phyloP scores from a whole-genome alignment of 2,113 vertebrate genomes.

The Mobula birostris region DNA sequence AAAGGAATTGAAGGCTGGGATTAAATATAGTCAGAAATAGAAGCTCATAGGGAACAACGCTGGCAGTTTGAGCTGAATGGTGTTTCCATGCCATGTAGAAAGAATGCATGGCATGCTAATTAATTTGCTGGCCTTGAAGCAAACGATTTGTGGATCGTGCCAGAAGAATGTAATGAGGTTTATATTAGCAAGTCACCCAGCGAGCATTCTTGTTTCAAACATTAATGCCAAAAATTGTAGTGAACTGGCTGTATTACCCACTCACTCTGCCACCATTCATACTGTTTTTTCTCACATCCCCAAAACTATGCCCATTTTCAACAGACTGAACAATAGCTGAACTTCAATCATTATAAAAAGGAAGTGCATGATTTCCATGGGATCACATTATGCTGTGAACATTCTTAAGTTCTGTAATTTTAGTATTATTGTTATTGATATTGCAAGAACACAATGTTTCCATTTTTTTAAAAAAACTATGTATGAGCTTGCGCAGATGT shows the following conservation, averaged over 20 bases:
- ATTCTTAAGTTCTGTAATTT: too few relatives aligned
- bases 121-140: background rate
- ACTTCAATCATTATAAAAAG: background rate
- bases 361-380: background rate
- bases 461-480: too few relatives aligned
- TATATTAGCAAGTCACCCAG: background rate
- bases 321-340: background rate
- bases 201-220: background rate
- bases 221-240: background rate
- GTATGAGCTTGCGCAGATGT: too few relatives aligned
- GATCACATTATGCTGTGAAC: background rate
- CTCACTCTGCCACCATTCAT: background rate
- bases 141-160: background rate
- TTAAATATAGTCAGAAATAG: too few relatives aligned
- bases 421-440: too few relatives aligned
- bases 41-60: background rate
- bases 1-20: too few relatives aligned
- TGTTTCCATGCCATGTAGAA: background rate
- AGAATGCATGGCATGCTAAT: background rate
- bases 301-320: background rate
- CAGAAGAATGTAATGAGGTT: background rate
- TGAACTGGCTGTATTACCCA: background rate
- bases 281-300: background rate
- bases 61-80: too few relatives aligned
- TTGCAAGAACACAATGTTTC: too few relatives aligned